These are phyloP conservation scores for Macroteleia sp. DNA, from an alignment of 2,888 invertebrate genomes.

Conservation along the genomic window DNA sequence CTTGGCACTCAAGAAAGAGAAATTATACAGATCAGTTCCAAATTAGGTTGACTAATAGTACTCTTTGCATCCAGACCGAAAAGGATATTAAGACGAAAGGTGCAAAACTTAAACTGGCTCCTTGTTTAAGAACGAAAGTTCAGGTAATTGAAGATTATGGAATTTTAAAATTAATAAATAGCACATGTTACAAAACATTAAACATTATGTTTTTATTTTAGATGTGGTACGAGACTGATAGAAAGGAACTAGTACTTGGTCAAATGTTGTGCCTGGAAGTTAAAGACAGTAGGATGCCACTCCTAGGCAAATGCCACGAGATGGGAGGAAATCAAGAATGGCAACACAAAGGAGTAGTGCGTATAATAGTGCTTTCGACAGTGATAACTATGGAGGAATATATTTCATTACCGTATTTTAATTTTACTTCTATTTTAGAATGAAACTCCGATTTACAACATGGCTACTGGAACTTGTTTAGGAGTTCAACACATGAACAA, in stretches of 20 bases:
- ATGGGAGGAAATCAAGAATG: slow-evolving; percentile 96
- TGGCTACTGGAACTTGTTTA: slow-evolving; percentile 93
- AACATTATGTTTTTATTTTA: slow-evolving; percentile 83
- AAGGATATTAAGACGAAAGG: slow-evolving; percentile 92
- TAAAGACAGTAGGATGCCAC: slow-evolving; percentile 86
- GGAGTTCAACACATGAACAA: slow-evolving; percentile 85
- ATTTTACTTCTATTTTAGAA: too few species aligned
- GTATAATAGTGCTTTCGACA: too few species aligned
- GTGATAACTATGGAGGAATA: too few species aligned
- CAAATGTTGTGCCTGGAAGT: slow-evolving; percentile 94
- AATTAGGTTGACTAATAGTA: slow-evolving; percentile 89
- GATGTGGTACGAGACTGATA: slow-evolving; percentile 94
- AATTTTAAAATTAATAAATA: background rate
- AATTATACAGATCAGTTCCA: slow-evolving; percentile 90
- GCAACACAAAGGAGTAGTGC: slow-evolving; percentile 91
- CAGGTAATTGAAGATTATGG: too few species aligned
- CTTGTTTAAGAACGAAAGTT: slow-evolving; percentile 88
- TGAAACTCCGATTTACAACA: slow-evolving; percentile 91
- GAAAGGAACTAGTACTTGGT: slow-evolving; percentile 92
- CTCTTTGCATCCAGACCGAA: slow-evolving; percentile 91
- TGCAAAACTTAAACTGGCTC: slow-evolving; percentile 87
- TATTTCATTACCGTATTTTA: too few species aligned
- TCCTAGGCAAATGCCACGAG: slow-evolving; percentile 95
- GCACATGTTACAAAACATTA: too few species aligned
- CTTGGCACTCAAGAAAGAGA: slow-evolving; percentile 92